Conservation (phyloP, 2,888 invertebrate genomes). For the Anaspis maculata region DNA sequence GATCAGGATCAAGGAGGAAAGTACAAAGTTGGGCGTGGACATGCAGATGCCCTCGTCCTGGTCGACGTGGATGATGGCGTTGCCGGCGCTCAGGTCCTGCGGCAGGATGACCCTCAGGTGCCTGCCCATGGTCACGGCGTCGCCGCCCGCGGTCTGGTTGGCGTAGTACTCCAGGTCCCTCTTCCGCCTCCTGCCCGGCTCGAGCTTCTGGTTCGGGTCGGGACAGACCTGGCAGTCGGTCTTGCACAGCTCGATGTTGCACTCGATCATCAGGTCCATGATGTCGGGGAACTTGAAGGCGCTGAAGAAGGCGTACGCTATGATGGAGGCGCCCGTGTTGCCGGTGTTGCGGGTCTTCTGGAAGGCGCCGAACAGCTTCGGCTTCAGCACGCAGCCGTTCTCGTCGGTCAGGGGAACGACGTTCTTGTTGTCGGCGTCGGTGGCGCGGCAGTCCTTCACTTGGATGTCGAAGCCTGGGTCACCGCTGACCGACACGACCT, state of each 20-base stretch:
- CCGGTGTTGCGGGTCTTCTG: constrained; percentile 70
- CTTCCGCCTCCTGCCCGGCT: constrained; percentile 42
- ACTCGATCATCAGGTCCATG: constrained; percentile 74
- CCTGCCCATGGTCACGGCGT: constrained; percentile 56
- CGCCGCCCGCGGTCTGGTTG: constrained; percentile 49
- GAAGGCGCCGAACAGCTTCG: constrained; percentile 74
- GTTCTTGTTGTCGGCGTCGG: constrained; percentile 59
- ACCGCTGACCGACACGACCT: constrained; percentile 72
- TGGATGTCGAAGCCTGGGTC: constrained; percentile 72
- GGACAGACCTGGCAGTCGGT: constrained; percentile 69
- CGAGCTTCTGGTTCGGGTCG: constrained; percentile 52
- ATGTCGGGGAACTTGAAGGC: constrained; percentile 80
- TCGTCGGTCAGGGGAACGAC: constrained; percentile 64
- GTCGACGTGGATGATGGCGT: constrained; percentile 32
- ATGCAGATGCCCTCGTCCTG: constrained; percentile 50
- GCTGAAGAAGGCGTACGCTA: constrained; percentile 71
- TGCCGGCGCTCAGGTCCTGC: constrained; percentile 50
- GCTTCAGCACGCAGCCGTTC: constrained; percentile 68
- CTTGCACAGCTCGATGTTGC: constrained; percentile 75
- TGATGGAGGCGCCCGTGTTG: constrained; percentile 62
- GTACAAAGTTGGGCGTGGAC: constrained; percentile 54
- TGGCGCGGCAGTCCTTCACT: constrained; percentile 68
- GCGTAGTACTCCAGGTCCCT: constrained; percentile 45
- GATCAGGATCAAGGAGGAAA: constrained; percentile 52
- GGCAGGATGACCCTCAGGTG: constrained; percentile 60